Conservation (phyloP, 2,888 invertebrate genomes). For the Sicus ferrugineus region DNA sequence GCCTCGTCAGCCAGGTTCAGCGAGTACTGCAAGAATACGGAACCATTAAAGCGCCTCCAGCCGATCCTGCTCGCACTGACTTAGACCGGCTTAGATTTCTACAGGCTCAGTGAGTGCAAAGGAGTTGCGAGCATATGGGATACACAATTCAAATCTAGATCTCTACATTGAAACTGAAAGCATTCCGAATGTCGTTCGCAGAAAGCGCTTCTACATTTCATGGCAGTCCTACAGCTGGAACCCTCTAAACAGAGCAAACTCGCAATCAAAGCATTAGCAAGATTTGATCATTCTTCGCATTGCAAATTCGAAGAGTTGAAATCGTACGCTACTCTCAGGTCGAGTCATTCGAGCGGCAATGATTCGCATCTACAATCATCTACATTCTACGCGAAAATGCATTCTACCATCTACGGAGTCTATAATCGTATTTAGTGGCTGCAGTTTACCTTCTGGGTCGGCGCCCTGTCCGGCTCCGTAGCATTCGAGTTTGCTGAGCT, state of each 20-base stretch:
- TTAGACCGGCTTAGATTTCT: neutral
- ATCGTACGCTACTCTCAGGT: neutral
- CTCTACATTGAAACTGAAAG: neutral
- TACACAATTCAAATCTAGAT: neutral
- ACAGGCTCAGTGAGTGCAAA: slow-evolving; percentile 20
- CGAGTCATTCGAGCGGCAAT: slow-evolving; percentile 7
- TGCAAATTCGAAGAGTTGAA: neutral
- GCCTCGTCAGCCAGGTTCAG: slow-evolving; percentile 86
- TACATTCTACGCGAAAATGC: slow-evolving; percentile 22
- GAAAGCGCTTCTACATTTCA: neutral
- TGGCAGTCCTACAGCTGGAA: neutral
- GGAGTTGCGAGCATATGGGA: neutral
- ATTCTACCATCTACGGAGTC: slow-evolving; percentile 14
- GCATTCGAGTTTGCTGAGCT: neutral
- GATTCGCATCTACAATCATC: neutral
- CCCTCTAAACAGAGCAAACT: neutral
- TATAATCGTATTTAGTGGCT: neutral
- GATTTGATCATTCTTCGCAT: neutral
- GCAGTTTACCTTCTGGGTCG: slow-evolving; percentile 14
- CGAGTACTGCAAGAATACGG: slow-evolving; percentile 72
- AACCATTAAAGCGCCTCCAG: neutral
- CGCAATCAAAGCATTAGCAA: neutral
- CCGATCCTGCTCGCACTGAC: neutral
- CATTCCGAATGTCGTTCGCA: neutral
- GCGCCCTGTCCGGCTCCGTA: neutral